Conservation (phyloP, 2,888 invertebrate species). For the Camptogramma bilineatum region DNA sequence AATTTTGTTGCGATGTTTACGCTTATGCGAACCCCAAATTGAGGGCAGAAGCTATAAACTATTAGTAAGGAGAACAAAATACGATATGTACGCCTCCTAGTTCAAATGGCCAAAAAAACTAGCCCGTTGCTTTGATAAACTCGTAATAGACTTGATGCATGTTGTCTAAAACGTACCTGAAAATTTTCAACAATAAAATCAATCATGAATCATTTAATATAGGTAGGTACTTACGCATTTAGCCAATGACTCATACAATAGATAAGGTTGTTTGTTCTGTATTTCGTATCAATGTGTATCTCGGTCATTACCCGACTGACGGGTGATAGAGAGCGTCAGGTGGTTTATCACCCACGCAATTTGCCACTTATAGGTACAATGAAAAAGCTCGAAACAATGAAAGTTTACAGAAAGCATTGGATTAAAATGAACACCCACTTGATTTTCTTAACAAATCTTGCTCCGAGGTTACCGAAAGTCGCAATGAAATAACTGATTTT, state of each 20-base stretch:
- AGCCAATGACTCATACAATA: constrained; percentile 13
- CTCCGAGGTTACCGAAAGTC: background rate
- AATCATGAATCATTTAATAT: constrained; percentile 7
- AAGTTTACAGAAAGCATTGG: background rate
- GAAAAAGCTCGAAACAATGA: constrained; percentile 7
- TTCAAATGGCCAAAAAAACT: no score
- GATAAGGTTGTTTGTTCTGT: constrained; percentile 33
- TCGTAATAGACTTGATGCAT: no score
- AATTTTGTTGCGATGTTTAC: background rate
- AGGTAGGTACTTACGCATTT: constrained; percentile 7
- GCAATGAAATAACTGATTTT: constrained; percentile 1
- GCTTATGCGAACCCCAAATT: background rate
- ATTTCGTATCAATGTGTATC: constrained; percentile 33
- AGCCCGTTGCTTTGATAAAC: no score
- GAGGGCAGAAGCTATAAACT: no score
- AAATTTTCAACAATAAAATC: background rate
- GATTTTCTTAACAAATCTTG: background rate
- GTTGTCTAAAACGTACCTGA: background rate
- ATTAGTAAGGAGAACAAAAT: no score
- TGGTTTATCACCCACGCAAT: constrained; percentile 15
- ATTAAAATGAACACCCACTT: no score
- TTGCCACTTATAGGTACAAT: constrained; percentile 2
- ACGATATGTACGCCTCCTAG: no score
- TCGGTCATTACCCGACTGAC: constrained; percentile 29
- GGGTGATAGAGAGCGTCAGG: constrained; percentile 25